A percentile compares a stretch with the other conserved stretches of the same genome.
These are phyloP conservation scores for Rhinophrynus dorsalis DNA, from an alignment of 2,797 vertebrate species.

Conservation along the genomic window DNA sequence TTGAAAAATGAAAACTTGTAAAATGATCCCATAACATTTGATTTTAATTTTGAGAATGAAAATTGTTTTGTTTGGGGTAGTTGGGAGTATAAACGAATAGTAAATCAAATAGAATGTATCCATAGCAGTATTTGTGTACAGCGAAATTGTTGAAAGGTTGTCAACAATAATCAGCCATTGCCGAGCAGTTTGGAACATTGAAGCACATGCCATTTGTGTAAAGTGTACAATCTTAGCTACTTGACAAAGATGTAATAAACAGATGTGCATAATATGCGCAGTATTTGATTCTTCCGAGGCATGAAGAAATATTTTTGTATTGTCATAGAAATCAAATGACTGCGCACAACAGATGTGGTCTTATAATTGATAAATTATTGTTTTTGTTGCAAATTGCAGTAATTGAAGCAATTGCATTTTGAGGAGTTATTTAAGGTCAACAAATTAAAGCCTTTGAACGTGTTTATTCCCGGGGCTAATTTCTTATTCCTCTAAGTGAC, in stretches of 20 bases:
- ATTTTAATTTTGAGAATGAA: conserved; percentile 28
- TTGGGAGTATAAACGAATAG: not conserved
- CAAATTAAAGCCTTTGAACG: no score
- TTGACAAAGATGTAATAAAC: conserved; percentile 35
- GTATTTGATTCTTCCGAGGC: conserved; percentile 25
- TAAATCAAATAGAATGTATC: conserved; percentile 31
- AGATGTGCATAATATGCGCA: conserved; percentile 41
- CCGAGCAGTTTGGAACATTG: conserved; percentile 16
- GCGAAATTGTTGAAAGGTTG: conserved; percentile 44
- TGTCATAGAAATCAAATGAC: conserved; percentile 46
- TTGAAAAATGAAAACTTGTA: not conserved
- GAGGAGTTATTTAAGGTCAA: conserved; percentile 15
- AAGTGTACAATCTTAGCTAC: conserved; percentile 13
- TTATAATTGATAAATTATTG: conserved; percentile 15
- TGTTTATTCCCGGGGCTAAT: no score
- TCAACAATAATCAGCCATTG: conserved; percentile 35
- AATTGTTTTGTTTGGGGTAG: conserved; percentile 21
- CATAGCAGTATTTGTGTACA: conserved; percentile 43
- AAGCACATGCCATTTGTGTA: conserved; percentile 24
- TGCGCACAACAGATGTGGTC: conserved; percentile 26
- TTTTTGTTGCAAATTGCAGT: not conserved
- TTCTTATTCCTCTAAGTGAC: no score
- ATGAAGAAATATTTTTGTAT: conserved; percentile 45
- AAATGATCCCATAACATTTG: no score
- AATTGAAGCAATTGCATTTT: conserved; percentile 1